Base-by-base conservation (phyloP, 30 jellyfish, hydroid and myxozoan genomes). In the Chrysaora quinquecirrha region DNA sequence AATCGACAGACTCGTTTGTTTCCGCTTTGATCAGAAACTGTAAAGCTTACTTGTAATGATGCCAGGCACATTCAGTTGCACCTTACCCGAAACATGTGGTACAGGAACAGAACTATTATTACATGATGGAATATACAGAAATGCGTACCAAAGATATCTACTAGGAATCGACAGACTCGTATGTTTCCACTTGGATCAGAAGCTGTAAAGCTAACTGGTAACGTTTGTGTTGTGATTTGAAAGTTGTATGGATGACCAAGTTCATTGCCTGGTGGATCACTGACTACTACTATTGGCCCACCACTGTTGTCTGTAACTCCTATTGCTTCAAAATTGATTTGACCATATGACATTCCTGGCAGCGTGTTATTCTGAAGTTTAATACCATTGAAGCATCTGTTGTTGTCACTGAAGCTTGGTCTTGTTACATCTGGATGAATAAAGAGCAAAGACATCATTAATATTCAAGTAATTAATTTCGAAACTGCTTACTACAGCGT, bases 231-330 rank as follows among this genome's bases (percentile, higher is more conserved):
- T 3, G 92, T 80, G 33, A 69, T 71, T 9, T 48, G 56, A 52
- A 78, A 34, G 27, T 58, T 34, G 76, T 79, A 79, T 28, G 75
- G 19, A 11, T 35, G 46, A 6, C 96, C 96, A 84, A 87, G 80
- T 71, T 77, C 87, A 70, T 78, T 78, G 9, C 73, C 89, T 48
- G 95, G 79, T 18, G 84, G 83, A 3, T 47, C 35, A 60, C 79
- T 56, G 7, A 52, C 78, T 64, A 72, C 54, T 29, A 35, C 34
- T 20, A 71, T 28, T n/a, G 78, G 72, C 12, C 83, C 94, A 18
- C 91, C 92, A 62, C 96, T 87, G 71, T 87, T 87, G 48, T 87
- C 96, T 23, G 94, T 87, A 29, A 73, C 89, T 35, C 64, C 67
- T 19, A 87, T 70, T 31, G 60, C 77, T 54, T 66, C 89, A 38